phyloP scores from a whole-genome alignment of 2,888 invertebrate genomes.

The Platycnemis pennipes region DNA sequence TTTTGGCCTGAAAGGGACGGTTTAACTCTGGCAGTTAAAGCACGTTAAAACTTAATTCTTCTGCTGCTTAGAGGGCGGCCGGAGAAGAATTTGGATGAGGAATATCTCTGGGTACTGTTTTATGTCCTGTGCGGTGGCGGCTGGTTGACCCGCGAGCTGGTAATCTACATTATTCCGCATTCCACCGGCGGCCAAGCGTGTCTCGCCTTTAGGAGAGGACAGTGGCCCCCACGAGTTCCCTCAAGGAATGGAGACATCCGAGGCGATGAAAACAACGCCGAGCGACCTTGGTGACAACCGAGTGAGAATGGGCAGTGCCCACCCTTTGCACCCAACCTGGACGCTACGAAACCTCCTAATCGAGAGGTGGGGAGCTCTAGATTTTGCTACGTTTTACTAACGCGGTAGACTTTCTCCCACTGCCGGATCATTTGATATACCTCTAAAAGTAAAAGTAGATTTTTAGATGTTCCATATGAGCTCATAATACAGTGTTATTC shows the following conservation, averaged over 20 bases:
- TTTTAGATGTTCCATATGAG: too few species aligned
- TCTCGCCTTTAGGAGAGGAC: neutral
- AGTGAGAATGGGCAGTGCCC: neutral
- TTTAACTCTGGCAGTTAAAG: too few species aligned
- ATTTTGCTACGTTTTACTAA: neutral
- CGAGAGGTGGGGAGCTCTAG: neutral
- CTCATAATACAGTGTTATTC: too few species aligned
- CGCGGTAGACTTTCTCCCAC: too few species aligned
- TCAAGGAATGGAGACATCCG: neutral
- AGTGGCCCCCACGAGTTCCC: neutral
- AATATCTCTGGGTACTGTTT: neutral
- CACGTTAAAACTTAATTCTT: too few species aligned
- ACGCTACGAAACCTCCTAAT: neutral
- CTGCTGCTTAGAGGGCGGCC: neutral
- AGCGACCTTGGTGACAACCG: neutral
- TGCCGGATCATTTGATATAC: neutral
- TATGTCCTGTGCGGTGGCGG: neutral
- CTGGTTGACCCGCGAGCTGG: neutral
- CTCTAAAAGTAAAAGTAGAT: too few species aligned
- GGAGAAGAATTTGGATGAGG: neutral
- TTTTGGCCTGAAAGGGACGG: too few species aligned
- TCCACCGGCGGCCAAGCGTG: conserved; percentile 2
- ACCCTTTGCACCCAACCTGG: neutral
- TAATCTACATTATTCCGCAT: conserved; percentile 57
- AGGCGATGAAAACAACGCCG: neutral